Percentiles rank a stretch among this genome's conserved stretches.
Conservation (phyloP, 2,113 vertebrate genomes). For the Notarius lentiginosus region DNA sequence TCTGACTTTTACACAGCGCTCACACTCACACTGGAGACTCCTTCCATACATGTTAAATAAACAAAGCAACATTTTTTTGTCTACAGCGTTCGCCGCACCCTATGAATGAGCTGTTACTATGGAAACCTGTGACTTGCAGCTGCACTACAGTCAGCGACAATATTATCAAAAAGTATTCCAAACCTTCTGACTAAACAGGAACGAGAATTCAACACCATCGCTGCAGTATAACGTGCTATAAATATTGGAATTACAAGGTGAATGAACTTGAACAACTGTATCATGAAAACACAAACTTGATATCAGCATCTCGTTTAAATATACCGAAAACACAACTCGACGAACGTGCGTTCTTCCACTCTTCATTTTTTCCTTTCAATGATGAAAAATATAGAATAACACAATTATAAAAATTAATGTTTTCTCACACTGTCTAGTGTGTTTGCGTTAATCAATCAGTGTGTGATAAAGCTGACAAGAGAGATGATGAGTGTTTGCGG, state of each 20-base stretch:
- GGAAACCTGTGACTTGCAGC: background rate
- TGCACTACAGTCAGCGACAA: no score
- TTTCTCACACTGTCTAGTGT: background rate
- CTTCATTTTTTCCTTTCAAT: background rate
- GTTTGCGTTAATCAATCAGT: background rate
- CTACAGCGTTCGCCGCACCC: no score
- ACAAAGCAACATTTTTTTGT: background rate
- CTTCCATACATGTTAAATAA: background rate
- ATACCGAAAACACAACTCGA: no score
- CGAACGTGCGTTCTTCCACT: no score
- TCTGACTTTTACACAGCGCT: background rate
- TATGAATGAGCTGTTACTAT: background rate
- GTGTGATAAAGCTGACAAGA: background rate
- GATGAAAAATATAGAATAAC: background rate
- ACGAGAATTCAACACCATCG: background rate
- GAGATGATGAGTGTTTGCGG: background rate
- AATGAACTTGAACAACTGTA: background rate
- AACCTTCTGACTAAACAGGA: background rate
- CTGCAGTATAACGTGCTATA: background rate
- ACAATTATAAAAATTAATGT: background rate
- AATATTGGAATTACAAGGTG: background rate
- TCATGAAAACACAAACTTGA: no score
- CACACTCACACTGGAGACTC: background rate
- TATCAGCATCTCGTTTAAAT: background rate
- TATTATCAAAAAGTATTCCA: background rate